These are phyloP conservation scores for Gnatocerus cornutus DNA, from an alignment of 2,888 invertebrate genomes.

Conservation along the genomic window DNA sequence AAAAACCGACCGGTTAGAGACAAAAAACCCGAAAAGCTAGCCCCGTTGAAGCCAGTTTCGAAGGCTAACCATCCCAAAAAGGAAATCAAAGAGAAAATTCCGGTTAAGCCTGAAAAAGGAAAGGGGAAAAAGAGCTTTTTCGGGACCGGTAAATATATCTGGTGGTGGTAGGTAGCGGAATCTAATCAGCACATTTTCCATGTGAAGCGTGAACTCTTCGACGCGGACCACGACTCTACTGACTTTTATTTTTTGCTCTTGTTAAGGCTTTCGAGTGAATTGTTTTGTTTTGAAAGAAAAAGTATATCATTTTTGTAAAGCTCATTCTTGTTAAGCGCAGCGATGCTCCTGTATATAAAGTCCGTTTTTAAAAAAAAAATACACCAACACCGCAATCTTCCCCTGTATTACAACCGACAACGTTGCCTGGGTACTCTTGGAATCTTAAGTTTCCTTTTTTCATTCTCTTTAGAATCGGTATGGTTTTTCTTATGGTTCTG, in stretches of 20 bases:
- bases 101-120: constrained; percentile 74
- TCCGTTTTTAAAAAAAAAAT: too few species aligned
- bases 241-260: constrained; percentile 57
- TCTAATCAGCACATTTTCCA: constrained; percentile 63
- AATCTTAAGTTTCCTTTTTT: too few species aligned
- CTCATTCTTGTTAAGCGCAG: constrained; percentile 20
- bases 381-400: too few species aligned
- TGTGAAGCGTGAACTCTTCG: constrained; percentile 66
- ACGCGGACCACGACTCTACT: constrained; percentile 56
- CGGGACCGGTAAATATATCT: constrained; percentile 87
- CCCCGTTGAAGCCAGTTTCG: constrained; percentile 69
- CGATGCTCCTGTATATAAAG: constrained; percentile 54
- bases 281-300: constrained; percentile 52
- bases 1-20: constrained; percentile 60
- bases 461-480: too few species aligned
- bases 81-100: constrained; percentile 66
- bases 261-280: constrained; percentile 62
- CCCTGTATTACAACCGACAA: too few species aligned
- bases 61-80: constrained; percentile 62
- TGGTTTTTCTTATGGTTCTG: too few species aligned
- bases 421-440: too few species aligned
- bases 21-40: constrained; percentile 63
- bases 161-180: constrained; percentile 80
- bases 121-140: constrained; percentile 88
- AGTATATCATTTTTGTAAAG: constrained; percentile 33